Conservation (phyloP, 1,140 invertebrate species). For the Cardiocondyla obscurior region DNA sequence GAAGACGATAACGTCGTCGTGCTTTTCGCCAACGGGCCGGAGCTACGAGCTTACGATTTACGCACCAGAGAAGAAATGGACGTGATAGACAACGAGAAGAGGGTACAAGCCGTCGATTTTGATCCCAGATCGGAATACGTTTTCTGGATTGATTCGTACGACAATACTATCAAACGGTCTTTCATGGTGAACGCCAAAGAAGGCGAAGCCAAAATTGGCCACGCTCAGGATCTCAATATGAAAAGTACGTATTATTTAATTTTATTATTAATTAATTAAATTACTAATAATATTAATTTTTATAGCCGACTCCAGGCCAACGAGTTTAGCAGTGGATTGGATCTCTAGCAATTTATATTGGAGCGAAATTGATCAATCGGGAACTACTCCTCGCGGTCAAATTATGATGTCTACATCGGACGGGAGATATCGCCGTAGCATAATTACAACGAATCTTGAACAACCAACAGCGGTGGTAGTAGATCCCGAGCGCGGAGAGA, state of each 20-base stretch:
- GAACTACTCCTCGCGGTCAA: slow-evolving; percentile 88
- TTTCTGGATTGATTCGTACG: slow-evolving; percentile 96
- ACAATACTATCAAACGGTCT: slow-evolving; percentile 95
- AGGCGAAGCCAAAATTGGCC: slow-evolving; percentile 91
- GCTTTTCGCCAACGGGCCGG: slow-evolving; percentile 92
- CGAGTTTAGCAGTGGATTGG: slow-evolving; percentile 95
- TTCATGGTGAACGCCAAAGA: slow-evolving; percentile 92
- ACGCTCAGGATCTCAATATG: slow-evolving; percentile 94
- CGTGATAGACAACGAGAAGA: slow-evolving; percentile 92
- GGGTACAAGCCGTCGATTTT: slow-evolving; percentile 95
- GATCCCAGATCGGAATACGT: slow-evolving; percentile 92
- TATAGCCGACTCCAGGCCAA: slow-evolving; percentile 90
- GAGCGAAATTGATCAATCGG: slow-evolving; percentile 93
- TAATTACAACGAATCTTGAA: slow-evolving; percentile 90
- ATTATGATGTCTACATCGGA: slow-evolving; percentile 95
- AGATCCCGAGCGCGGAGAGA: slow-evolving; percentile 92
- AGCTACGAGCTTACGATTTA: slow-evolving; percentile 91
- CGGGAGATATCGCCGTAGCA: slow-evolving; percentile 93
- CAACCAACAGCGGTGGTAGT: slow-evolving; percentile 93
- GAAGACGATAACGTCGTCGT: slow-evolving; percentile 87
- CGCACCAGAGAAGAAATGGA: slow-evolving; percentile 88
- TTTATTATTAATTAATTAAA: not conserved
- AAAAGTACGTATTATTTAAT: slow-evolving; percentile 82
- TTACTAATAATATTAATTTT: not conserved
- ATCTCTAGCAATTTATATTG: slow-evolving; percentile 96